phyloP scores from a whole-genome alignment of 2,113 vertebrate genomes.

The Steatornis caripensis region DNA sequence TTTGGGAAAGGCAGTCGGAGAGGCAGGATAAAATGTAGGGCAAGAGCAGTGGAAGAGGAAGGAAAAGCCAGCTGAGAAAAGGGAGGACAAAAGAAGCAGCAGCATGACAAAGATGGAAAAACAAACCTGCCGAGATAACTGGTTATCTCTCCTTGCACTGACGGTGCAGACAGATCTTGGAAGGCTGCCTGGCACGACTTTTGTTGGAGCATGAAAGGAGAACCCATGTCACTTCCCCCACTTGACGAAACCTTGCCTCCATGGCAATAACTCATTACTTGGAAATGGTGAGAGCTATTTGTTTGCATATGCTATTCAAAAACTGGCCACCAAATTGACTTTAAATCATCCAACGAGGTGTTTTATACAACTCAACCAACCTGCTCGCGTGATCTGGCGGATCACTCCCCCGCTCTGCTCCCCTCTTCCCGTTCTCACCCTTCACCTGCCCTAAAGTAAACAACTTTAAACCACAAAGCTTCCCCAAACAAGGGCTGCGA shows the following conservation, averaged over 20 bases:
- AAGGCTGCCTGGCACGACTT: conserved; percentile 19
- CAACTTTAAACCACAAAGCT: background rate
- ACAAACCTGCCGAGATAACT: background rate
- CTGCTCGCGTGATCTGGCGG: accelerated
- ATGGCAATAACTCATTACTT: background rate
- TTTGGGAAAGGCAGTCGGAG: background rate
- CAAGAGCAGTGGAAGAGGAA: background rate
- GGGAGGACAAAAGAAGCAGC: background rate
- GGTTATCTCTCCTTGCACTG: conserved; percentile 1
- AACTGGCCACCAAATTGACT: background rate
- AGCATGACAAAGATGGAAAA: background rate
- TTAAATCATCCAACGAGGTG: background rate
- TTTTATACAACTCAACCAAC: background rate
- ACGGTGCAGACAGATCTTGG: background rate
- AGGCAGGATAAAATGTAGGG: background rate
- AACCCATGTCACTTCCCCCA: background rate
- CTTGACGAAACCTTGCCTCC: background rate
- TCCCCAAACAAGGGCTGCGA: background rate
- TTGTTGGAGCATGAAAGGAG: background rate
- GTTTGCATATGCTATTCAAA: background rate
- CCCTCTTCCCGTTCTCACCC: background rate
- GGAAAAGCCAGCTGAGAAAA: background rate
- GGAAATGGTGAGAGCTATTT: background rate
- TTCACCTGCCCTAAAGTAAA: background rate
- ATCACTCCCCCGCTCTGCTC: background rate